phyloP scores from a whole-genome alignment of 2,888 invertebrate genomes.

The Ectemnius cavifrons region DNA sequence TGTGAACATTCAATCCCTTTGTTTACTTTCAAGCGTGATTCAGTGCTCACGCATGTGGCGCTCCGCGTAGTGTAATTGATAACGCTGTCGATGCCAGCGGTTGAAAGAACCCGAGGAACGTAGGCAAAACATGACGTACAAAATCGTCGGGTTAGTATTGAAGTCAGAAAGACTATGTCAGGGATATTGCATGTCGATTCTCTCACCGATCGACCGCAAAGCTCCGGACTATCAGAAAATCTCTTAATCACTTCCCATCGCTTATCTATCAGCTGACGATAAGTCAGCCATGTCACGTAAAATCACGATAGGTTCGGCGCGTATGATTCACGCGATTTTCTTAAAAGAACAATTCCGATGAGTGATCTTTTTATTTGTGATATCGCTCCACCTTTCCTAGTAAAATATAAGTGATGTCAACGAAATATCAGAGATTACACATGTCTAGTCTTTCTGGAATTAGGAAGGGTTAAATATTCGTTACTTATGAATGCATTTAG shows the following conservation, averaged over 20 bases:
- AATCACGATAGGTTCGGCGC: constrained; percentile 16
- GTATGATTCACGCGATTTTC: constrained; percentile 21
- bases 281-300: constrained; percentile 46
- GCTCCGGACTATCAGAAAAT: background rate
- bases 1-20: constrained; percentile 19
- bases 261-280: constrained; percentile 45
- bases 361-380: constrained; percentile 9
- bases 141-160: too few relatives aligned
- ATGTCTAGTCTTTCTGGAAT: too few relatives aligned
- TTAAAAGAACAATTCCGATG: too few relatives aligned
- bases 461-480: too few relatives aligned
- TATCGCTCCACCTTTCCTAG: background rate
- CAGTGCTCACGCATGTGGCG: background rate
- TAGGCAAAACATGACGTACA: too few relatives aligned
- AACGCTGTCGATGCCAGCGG: background rate
- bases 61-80: background rate
- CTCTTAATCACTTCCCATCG: constrained; percentile 27
- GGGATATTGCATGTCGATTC: too few relatives aligned
- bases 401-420: too few relatives aligned
- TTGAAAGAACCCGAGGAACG: too few relatives aligned
- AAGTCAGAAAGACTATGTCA: too few relatives aligned
- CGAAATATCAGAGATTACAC: too few relatives aligned
- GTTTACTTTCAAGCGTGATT: constrained; percentile 29
- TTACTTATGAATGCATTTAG: too few relatives aligned
- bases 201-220: too few relatives aligned